Conservation (phyloP, 2,888 invertebrate species). For the Ceramica pisi region DNA sequence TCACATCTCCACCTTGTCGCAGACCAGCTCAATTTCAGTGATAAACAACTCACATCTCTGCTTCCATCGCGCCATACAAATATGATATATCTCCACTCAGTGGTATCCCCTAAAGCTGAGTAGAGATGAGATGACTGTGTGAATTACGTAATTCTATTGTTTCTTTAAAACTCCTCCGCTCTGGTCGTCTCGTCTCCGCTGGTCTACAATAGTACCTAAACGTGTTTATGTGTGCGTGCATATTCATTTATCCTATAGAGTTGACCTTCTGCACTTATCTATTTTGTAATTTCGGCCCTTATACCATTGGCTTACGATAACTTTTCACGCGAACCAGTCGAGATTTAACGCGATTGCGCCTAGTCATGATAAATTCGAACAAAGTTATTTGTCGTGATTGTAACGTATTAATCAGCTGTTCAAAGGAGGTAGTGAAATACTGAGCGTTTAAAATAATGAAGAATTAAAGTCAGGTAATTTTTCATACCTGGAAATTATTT, state of each 20-base stretch:
- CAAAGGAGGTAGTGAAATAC: constrained; percentile 38
- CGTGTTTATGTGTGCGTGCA: background rate
- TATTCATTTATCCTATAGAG: background rate
- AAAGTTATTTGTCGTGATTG: constrained; percentile 43
- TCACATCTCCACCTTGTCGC: too few relatives aligned
- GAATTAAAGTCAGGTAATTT: constrained; percentile 19
- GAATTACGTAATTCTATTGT: too few relatives aligned
- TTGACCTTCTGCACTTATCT: constrained; percentile 5
- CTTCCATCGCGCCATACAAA: too few relatives aligned
- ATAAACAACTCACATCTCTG: too few relatives aligned
- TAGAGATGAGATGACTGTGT: too few relatives aligned
- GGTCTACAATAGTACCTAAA: too few relatives aligned
- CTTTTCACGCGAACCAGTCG: constrained; percentile 61
- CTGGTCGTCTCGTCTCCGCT: too few relatives aligned
- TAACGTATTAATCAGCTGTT: constrained; percentile 54
- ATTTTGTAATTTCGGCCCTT: constrained; percentile 41
- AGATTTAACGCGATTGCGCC: constrained; percentile 52
- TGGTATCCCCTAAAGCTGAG: too few relatives aligned
- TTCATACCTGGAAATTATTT: constrained; percentile 5
- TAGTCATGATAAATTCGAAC: constrained; percentile 55
- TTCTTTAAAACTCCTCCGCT: too few relatives aligned
- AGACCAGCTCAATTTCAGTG: too few relatives aligned
- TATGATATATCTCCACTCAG: too few relatives aligned
- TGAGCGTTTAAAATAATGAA: constrained; percentile 32
- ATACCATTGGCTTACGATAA: constrained; percentile 71